Percentiles rank a stretch among this genome's conserved stretches.
These are phyloP conservation scores for Dromius quadrimaculatus DNA, from an alignment of 2,888 invertebrate species.

Conservation along the genomic window DNA sequence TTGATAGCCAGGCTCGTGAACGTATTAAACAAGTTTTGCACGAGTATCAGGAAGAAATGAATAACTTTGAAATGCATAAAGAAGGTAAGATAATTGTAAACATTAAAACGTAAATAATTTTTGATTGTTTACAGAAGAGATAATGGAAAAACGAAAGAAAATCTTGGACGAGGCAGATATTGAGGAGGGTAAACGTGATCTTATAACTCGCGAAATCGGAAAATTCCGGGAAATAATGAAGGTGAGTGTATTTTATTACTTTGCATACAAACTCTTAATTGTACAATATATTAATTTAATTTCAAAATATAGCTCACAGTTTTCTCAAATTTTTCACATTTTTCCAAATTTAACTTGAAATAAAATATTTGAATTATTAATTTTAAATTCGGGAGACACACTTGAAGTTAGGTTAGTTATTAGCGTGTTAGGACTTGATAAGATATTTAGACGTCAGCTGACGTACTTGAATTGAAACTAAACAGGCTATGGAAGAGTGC, in stretches of 20 bases:
- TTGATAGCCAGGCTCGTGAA: constrained; percentile 81
- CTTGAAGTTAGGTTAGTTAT: constrained; percentile 31
- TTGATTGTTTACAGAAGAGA: constrained; percentile 70
- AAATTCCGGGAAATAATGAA: constrained; percentile 98
- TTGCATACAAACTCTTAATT: constrained; percentile 21
- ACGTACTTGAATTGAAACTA: constrained; percentile 63
- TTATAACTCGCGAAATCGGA: constrained; percentile 97
- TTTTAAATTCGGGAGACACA: constrained; percentile 31
- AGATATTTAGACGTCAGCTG: constrained; percentile 50
- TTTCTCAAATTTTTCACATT: neutral
- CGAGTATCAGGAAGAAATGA: constrained; percentile 85
- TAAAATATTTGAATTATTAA: constrained; percentile 13
- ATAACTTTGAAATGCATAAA: constrained; percentile 75
- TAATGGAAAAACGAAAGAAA: constrained; percentile 74
- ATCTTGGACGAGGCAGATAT: constrained; percentile 88
- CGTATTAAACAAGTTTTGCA: constrained; percentile 83
- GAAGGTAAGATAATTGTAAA: constrained; percentile 66
- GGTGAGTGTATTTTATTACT: constrained; percentile 71
- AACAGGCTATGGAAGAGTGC: constrained; percentile 67
- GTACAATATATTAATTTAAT: constrained; percentile 26
- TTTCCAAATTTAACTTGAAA: constrained; percentile 18
- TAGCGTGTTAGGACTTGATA: constrained; percentile 44
- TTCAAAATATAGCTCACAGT: constrained; percentile 4
- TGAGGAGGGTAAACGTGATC: constrained; percentile 95
- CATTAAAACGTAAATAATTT: constrained; percentile 14